Base-by-base conservation (phyloP, 2,888 invertebrate genomes). In the Pasiphila rectangulata region DNA sequence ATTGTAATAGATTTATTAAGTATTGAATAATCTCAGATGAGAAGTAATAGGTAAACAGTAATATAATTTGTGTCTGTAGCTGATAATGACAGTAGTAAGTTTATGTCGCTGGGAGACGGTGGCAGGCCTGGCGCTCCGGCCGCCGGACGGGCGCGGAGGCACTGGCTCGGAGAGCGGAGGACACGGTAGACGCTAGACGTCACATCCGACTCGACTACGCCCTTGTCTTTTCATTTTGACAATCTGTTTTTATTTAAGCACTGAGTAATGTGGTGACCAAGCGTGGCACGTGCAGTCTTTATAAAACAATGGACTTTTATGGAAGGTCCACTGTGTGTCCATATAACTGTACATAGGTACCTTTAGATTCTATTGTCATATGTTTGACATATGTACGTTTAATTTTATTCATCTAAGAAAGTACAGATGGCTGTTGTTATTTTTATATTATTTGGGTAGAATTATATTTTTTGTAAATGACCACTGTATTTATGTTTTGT, bases 361-460 rank as follows among this genome's bases (percentile, higher is more conserved):
- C 83, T 81, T 76, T 86, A 84, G 85, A 83, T 81, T 85, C 72
- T 88, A 87, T 81, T 75, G 86, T 83, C 87, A 83, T 87, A 88
- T 88, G 87, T 88, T 79, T 82, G 84, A 88, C 87, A 86, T 88
- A 86, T 86, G 86, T 70, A 75, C 69, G 70, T 83, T 85, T 88
- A 85, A 83, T 87, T 87, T 87, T 87, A 87, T 87, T 86, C 86
- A 85, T 87, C 87, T 87, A 87, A 84, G 81, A 83, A 86, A 87
- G 87, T 88, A 88, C 87, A 88, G 86, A 85, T 86, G 87, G 87
- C 87, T 88, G 87, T 88, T 88, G 87, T 88, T 88, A 87, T 87
- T 88, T 87, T 88, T 88, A 87, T 87, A 87, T 87, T 80, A 87
- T 87, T 87, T 87, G 86, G 83, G 85, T 88, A 87, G 87, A 86